Base-by-base conservation (phyloP, 2,113 vertebrate species). In the Cervus canadensis region DNA sequence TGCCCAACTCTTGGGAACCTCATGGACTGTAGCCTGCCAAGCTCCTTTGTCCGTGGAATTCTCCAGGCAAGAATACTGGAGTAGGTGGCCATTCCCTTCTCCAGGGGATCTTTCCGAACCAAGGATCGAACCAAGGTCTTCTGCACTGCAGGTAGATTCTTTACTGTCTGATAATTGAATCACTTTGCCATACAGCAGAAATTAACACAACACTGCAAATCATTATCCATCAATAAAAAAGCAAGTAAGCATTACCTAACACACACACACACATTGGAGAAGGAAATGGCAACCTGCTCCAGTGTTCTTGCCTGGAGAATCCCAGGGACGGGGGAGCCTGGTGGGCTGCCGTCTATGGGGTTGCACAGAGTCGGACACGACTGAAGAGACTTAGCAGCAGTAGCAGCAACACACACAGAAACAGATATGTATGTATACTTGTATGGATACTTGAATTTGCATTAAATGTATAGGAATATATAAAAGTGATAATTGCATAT, bases 281-380 rank as follows among this genome's bases (percentile, higher is more conserved):
- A 50, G 48, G 48, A 50, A 50, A 50, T 50, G 50, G 50, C 15
- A 52, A 16, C 4, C 15, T 15, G 16, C 4, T 52, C 50, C 50
- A 52, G 50, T 52, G 5, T 5, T 52, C 50, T 52, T 52, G 50
- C 50, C 50, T 52, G 50, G 50, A 52, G 15, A 52, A 52, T 16
- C 50, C 50, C 50, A 52, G 50, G 15, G 50, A 62, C 6, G 7
- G 3, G 28, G 28, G 30, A 14, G 60, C 14, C 6, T 30, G 28
- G 28, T 1, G 14, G 30, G 60, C 28, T 62, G 28, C 1, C 13
- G 7, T 62, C 30, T 30, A 62, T 33, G 14, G 28, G 14, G 28
- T 62, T 0, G 6, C 28, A 62, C 30, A 62, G 60, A 33, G 13
- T 62, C 1, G 14, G 2, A 33, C 14, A 62, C 0, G 2, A 16